These are phyloP conservation scores for Drosophila hawaiiensis DNA, from an alignment of 2,888 invertebrate species.

Conservation along the genomic window DNA sequence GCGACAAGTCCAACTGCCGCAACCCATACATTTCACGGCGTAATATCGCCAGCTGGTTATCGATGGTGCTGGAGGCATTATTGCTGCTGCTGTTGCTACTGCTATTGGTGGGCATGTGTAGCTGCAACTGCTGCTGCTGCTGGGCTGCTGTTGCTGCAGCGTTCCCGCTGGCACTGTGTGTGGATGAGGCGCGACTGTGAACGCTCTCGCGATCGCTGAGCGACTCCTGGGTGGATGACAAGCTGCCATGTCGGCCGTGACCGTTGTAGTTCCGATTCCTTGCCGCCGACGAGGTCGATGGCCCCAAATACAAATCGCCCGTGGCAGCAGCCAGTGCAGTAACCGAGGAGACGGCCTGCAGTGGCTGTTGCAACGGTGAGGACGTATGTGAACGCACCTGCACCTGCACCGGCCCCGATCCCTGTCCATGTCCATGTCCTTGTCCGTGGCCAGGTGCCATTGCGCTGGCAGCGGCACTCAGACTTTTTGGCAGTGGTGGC, in stretches of 20 bases:
- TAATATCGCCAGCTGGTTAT: constrained; percentile 93
- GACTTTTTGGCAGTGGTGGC: constrained; percentile 94
- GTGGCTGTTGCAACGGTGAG: constrained; percentile 60
- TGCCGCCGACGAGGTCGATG: constrained; percentile 80
- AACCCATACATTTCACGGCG: constrained; percentile 95
- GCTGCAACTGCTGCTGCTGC: constrained; percentile 19
- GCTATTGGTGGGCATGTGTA: constrained; percentile 71
- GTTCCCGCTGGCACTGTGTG: constrained; percentile 74
- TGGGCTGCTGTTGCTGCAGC: constrained; percentile 19
- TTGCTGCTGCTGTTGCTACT: constrained; percentile 64
- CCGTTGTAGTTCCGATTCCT: constrained; percentile 71
- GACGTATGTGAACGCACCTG: constrained; percentile 62
- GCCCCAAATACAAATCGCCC: constrained; percentile 76
- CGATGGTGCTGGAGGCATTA: constrained; percentile 88
- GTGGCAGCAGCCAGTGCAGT: constrained; percentile 61
- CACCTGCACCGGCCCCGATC: constrained; percentile 6
- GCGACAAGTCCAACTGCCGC: constrained; percentile 94
- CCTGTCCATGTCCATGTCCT: constrained; percentile 16
- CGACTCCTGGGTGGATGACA: constrained; percentile 84
- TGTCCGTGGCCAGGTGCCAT: constrained; percentile 29
- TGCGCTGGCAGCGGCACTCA: constrained; percentile 89
- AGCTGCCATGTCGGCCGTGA: constrained; percentile 81
- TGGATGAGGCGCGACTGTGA: constrained; percentile 82
- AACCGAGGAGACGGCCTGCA: constrained; percentile 50
- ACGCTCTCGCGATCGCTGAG: constrained; percentile 83